Conservation (phyloP, 1,140 invertebrate species). For the Ceratina japonica region DNA sequence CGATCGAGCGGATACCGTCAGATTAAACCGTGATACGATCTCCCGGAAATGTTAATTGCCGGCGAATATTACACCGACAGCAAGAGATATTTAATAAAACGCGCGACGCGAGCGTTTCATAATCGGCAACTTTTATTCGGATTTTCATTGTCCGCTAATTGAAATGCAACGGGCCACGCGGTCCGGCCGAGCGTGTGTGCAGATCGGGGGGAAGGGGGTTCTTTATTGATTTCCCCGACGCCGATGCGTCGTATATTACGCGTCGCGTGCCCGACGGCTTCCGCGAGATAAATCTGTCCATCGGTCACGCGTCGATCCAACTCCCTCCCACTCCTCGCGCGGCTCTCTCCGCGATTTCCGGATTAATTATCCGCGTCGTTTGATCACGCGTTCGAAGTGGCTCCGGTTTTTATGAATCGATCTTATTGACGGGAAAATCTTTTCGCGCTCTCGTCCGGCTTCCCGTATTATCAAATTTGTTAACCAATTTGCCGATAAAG, state of each 20-base stretch:
- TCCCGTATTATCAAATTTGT: too few species aligned
- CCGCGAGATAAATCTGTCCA: conserved; percentile 17
- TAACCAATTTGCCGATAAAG: too few species aligned
- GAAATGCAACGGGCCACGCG: background rate
- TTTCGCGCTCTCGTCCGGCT: too few species aligned
- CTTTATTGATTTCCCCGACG: conserved; percentile 19
- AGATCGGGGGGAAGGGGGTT: background rate
- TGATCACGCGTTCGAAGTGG: background rate
- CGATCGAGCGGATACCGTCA: too few species aligned
- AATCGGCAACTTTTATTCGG: conserved; percentile 18
- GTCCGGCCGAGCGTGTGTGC: background rate
- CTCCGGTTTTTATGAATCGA: background rate
- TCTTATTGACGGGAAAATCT: too few species aligned
- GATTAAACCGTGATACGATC: too few species aligned
- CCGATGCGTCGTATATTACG: background rate
- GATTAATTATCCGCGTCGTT: background rate
- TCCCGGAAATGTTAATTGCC: too few species aligned
- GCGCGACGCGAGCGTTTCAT: background rate
- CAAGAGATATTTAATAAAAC: background rate
- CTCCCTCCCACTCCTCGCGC: background rate
- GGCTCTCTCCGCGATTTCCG: background rate
- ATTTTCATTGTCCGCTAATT: conserved; percentile 7
- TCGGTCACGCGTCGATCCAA: background rate
- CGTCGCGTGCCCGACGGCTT: conserved; percentile 8
- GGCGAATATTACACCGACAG: too few species aligned